These are phyloP conservation scores for Yasuhikotakia modesta DNA, from an alignment of 2,797 vertebrate species.

Conservation along the genomic window DNA sequence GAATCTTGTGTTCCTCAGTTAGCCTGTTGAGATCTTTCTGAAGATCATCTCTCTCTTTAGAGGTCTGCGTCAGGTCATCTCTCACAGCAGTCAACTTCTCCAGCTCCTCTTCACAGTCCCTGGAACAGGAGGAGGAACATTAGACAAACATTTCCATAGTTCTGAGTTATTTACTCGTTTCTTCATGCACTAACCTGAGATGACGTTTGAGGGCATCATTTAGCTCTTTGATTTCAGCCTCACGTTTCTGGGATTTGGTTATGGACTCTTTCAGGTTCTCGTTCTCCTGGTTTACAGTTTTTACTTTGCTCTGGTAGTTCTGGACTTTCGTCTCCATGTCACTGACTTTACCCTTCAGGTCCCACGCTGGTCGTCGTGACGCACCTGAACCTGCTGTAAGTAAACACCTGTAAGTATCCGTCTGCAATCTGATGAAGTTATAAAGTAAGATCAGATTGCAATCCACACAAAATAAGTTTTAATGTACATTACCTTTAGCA, in stretches of 20 bases:
- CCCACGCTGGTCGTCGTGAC: conserved; percentile 79
- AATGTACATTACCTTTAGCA: conserved; percentile 60
- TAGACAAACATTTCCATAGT: not conserved
- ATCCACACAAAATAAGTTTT: too few relatives aligned
- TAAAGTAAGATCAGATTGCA: too few relatives aligned
- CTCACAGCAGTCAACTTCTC: conserved; percentile 60
- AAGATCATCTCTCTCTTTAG: conserved; percentile 63
- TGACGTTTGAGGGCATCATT: conserved; percentile 50
- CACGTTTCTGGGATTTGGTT: conserved; percentile 56
- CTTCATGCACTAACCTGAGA: conserved; percentile 63
- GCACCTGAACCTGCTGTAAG: conserved; percentile 51
- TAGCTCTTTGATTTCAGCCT: conserved; percentile 58
- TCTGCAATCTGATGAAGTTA: too few relatives aligned
- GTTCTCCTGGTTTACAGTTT: conserved; percentile 75
- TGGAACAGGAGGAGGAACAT: conserved; percentile 48
- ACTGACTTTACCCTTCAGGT: conserved; percentile 84
- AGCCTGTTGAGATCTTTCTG: conserved; percentile 67
- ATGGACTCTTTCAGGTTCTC: conserved; percentile 70
- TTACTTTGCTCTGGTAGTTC: conserved; percentile 71
- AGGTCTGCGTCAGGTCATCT: conserved; percentile 64
- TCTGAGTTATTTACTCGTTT: not conserved
- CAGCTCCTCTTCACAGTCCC: conserved; percentile 68
- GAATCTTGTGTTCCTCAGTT: conserved; percentile 65
- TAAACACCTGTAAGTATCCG: not conserved
- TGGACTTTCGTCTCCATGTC: conserved; percentile 80